Conservation (phyloP, 1,140 invertebrate species). For the Eciton burchellii region DNA sequence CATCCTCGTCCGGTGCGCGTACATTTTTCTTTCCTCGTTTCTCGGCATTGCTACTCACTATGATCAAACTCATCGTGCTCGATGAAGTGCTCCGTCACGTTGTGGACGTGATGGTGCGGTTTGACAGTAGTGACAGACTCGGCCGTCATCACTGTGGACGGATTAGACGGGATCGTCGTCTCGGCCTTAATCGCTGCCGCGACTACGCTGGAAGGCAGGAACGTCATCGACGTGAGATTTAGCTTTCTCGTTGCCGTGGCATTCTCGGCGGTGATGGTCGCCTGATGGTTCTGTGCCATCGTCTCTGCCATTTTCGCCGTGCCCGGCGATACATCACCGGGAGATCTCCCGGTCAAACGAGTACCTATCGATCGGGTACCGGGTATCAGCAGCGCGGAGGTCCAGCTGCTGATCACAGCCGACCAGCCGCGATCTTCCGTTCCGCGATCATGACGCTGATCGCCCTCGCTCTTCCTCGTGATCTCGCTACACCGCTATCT, state of each 20-base stretch:
- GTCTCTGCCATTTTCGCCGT: constrained; percentile 32
- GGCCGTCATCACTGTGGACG: constrained; percentile 79
- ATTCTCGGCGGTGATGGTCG: neutral
- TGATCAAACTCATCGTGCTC: constrained; percentile 84
- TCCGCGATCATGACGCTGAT: constrained; percentile 20
- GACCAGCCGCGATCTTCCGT: neutral
- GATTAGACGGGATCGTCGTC: constrained; percentile 80
- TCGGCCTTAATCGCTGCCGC: constrained; percentile 80
- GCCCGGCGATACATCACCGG: constrained; percentile 41
- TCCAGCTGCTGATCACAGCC: neutral
- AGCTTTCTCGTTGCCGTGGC: constrained; percentile 55
- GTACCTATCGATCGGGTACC: neutral
- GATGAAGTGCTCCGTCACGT: constrained; percentile 79
- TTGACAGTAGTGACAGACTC: constrained; percentile 78
- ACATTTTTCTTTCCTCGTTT: neutral
- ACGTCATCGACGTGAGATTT: constrained; percentile 75
- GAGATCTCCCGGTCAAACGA: neutral
- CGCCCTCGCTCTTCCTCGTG: neutral
- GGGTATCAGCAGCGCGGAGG: no score
- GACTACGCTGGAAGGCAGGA: constrained; percentile 74
- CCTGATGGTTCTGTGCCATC: constrained; percentile 17
- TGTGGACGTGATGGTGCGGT: constrained; percentile 80
- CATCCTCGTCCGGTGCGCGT: neutral
- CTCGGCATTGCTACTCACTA: constrained; percentile 80
- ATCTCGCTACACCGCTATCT: neutral